These are phyloP conservation scores for Brienomyrus brachyistius DNA, from an alignment of 2,113 vertebrate species.

Conservation along the genomic window DNA sequence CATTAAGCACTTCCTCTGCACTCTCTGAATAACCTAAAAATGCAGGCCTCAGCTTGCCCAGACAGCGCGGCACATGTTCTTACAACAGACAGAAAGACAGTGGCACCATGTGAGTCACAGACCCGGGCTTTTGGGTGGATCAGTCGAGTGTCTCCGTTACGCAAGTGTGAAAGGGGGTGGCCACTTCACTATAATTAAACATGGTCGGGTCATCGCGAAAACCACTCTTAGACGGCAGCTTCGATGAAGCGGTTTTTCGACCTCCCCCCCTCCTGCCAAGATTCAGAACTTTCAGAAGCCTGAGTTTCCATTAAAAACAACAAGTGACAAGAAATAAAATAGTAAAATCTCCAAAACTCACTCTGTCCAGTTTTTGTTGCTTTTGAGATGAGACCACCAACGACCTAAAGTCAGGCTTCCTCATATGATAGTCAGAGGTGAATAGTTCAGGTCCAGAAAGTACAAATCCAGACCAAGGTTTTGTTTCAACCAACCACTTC, in stretches of 20 bases:
- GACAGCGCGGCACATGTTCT: neutral
- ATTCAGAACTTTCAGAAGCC: neutral
- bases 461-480: neutral
- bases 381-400: neutral
- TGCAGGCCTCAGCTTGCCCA: neutral
- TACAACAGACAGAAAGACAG: neutral
- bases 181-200: conserved; percentile 35
- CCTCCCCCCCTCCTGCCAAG: neutral
- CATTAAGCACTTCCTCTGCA: neutral
- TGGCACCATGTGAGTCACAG: conserved; percentile 9
- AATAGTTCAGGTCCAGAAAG: neutral
- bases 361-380: neutral
- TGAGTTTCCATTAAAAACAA: neutral
- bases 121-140: conserved; percentile 24
- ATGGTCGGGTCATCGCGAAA: conserved; percentile 34
- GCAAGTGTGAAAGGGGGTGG: conserved; percentile 19
- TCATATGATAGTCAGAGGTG: neutral
- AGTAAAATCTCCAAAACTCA: neutral
- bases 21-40: neutral
- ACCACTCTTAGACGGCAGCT: conserved; percentile 25
- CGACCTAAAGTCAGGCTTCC: neutral
- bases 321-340: neutral
- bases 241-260: neutral
- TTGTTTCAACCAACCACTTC: neutral
- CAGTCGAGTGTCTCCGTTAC: conserved; percentile 37